These are phyloP conservation scores for Machaerirhynchus nigripectus DNA, from an alignment of 2,113 vertebrate species.

Conservation along the genomic window DNA sequence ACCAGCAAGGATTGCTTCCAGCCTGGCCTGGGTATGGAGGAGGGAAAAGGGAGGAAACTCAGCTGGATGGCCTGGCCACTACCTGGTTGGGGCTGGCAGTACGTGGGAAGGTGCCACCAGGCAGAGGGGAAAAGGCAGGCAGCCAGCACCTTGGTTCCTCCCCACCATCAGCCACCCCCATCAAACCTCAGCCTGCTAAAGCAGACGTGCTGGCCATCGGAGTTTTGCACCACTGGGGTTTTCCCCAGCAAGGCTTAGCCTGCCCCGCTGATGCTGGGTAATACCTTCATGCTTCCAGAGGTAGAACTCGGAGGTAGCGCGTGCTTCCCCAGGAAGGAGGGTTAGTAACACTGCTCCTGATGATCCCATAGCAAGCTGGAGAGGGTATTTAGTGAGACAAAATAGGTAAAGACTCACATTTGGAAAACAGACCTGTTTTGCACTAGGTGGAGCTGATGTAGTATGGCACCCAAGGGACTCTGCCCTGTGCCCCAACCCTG, in stretches of 20 bases:
- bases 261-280: neutral
- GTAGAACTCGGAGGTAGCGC: fast-evolving
- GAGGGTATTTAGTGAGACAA: neutral
- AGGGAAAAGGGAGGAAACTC: fast-evolving
- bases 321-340: neutral
- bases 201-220: fast-evolving
- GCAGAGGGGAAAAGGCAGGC: fast-evolving
- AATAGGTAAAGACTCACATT: neutral
- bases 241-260: neutral
- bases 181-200: neutral
- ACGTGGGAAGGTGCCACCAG: fast-evolving
- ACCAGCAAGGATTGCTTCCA: neutral
- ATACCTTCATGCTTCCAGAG: neutral
- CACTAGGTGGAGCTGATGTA: neutral
- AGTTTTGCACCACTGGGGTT: neutral
- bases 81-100: neutral
- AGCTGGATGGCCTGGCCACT: fast-evolving
- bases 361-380: neutral
- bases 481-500: neutral
- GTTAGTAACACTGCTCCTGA: neutral
- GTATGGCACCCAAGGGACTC: neutral
- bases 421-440: neutral
- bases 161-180: neutral
- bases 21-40: neutral
- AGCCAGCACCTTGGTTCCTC: neutral